Base-by-base conservation (phyloP, 2,888 invertebrate genomes). In the Lapara coniferarum region DNA sequence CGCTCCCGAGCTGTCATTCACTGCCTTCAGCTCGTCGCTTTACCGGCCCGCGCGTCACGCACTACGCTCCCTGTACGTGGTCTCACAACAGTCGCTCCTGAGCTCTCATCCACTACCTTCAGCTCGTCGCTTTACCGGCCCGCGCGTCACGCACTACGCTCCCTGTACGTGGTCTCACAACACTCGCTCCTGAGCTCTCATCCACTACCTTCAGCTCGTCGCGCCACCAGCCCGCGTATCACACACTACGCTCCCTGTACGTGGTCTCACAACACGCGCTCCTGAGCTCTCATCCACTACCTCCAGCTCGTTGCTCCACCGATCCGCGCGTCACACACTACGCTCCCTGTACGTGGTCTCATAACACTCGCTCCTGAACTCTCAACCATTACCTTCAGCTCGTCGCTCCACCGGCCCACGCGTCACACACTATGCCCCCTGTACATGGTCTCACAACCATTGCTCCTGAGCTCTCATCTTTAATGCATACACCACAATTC, bases 11-110 rank as follows among this genome's bases (percentile, higher is more conserved):
- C 59, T 59, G 44, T 46, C 46, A 46, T 59, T 46, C 46, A 59
- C 59, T 59, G 16, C 59, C 59, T 59, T 46, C 46, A 59, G 59
- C 59, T 59, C 59, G 16, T 59, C 30, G 57, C n/a, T n/a, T n/a
- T 25, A 57, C 57, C 56, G 56, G 30, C 30, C 57, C 12, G 14
- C 30, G 57, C 30, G 30, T 30, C 57, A 57, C 57, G 12, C 57
- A 56, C 56, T 59, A 59, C 58, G 58, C 58, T 59, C 44, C 16
- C 16, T 59, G 8, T 44, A 59, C 58, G 30, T 59, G 58, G 37
- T 59, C 58, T 59, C 58, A 44, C 58, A 59, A 58, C 44, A 59
- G 44, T 59, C 58, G n/a, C 44, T 59, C 58, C 44, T 44, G n/a
- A 44, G 44, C 58, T 59, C 59, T 59, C 59, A 44, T 46, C 59